Evolutionary conservation across 1,140 invertebrate species (phyloP), one percentile per base, ranked within the genome.

Genomic region (Tetragonula clypearis): DNA sequence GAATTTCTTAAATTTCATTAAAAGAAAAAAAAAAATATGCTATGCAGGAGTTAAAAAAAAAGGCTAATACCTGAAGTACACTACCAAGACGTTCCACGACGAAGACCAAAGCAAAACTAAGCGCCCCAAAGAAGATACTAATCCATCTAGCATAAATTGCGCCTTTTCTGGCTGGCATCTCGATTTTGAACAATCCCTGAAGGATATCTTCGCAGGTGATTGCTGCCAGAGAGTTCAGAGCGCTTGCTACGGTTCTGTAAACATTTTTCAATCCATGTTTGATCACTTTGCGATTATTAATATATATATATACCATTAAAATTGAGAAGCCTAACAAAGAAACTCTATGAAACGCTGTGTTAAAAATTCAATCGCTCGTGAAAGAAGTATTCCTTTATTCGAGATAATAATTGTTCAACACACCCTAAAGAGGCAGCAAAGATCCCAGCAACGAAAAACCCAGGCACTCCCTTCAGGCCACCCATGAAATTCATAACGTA

Each of bases 161-260:
- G 66, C 97, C 97, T 92, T 96, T 97, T 21, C 96, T 93, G 11
- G 98, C 97, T 1, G 96, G 96, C 76, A 98, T 93, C 80, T 96
- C 96, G 30, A 97, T 96, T 19, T 96, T 96, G 53, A 97, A 96
- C 5, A 97, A 94, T 8, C 96, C 96, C 73, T 96, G 96, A 0
- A 98, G 94, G 79, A 99, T 96, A 94, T 99, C 98, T 94, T 99
- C 97, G 92, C 98, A 97, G 6, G 97, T 97, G 8, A 99, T 97
- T 0, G 98, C 98, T 0, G 98, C 97, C 72, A 99, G 94, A 0
- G 98, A 98, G 92, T 99, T 99, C 72, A 99, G 93, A 0, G 98
- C 98, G 41, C 98, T 98, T 0, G 98, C 98, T 3, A 99, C 97
- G 8, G 98, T 99, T 90, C 98, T 99, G 93, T 8, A 53, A 95